Percentiles rank a stretch among this genome's conserved stretches.
Conservation (phyloP, 2,888 invertebrate species). For the Sisyra terminalis region DNA sequence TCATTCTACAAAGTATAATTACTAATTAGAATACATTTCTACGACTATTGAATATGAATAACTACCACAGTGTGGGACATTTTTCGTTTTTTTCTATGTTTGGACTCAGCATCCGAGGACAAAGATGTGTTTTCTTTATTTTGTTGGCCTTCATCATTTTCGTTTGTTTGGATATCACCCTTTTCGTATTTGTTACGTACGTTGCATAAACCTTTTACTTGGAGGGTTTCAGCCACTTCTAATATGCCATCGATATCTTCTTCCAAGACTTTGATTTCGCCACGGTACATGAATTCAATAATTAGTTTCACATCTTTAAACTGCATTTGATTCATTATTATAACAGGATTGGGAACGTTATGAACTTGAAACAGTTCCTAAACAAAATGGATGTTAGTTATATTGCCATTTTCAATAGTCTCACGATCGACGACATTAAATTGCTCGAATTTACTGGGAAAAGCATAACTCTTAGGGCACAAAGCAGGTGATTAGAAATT, state of each 20-base stretch:
- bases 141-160: constrained; percentile 10
- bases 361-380: constrained; percentile 27
- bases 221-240: constrained; percentile 26
- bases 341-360: constrained; percentile 25
- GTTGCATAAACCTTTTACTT: constrained; percentile 30
- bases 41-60: constrained; percentile 1
- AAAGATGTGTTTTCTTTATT: constrained; percentile 6
- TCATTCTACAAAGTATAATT: constrained; percentile 15
- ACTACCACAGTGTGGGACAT: constrained; percentile 14
- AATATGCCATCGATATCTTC: constrained; percentile 26
- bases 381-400: constrained; percentile 9
- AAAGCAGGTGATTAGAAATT: too few species aligned
- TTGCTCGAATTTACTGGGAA: too few species aligned
- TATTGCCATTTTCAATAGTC: too few species aligned
- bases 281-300: constrained; percentile 31
- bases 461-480: too few species aligned
- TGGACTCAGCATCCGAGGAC: not conserved
- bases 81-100: constrained; percentile 12
- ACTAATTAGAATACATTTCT: too few species aligned
- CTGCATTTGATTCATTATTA: constrained; percentile 28
- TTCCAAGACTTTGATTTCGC: constrained; percentile 31
- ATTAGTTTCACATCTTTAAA: constrained; percentile 26
- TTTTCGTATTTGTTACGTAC: constrained; percentile 20
- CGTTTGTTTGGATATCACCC: constrained; percentile 9
- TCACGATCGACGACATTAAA: too few species aligned